These are phyloP conservation scores for Parnassius orleans DNA, from an alignment of 2,888 invertebrate species.

Conservation along the genomic window DNA sequence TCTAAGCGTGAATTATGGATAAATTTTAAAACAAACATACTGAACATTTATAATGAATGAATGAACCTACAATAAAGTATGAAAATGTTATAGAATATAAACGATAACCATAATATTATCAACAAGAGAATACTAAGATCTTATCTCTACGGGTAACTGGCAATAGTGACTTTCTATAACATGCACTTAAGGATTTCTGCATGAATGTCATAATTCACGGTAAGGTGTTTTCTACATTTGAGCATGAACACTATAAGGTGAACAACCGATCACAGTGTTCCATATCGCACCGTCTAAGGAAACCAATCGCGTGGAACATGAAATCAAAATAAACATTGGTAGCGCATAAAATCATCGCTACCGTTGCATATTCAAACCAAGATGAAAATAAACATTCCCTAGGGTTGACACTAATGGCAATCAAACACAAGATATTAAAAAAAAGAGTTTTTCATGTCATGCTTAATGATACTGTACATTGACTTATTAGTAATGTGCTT, in stretches of 20 bases:
- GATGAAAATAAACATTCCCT: conserved; percentile 33
- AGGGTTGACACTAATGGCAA: conserved; percentile 22
- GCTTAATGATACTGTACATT: no score
- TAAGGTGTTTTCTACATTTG: not conserved
- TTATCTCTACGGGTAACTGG: not conserved
- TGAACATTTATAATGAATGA: no score
- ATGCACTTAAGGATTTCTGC: not conserved
- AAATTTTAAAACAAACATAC: no score
- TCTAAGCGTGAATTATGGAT: no score
- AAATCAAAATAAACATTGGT: conserved; percentile 37
- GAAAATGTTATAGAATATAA: no score
- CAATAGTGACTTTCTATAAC: not conserved
- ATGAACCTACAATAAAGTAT: no score
- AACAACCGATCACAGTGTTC: conserved; percentile 23
- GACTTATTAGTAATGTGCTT: no score
- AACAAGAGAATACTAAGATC: no score
- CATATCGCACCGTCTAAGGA: conserved; percentile 29
- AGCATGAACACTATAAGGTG: conserved; percentile 13
- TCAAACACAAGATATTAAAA: no score
- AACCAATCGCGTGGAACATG: conserved; percentile 19
- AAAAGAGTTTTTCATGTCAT: no score
- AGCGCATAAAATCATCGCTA: conserved; percentile 37
- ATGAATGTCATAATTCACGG: not conserved
- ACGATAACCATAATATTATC: no score
- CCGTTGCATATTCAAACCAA: conserved; percentile 34